phyloP scores from a whole-genome alignment of 2,797 vertebrate genomes.

The Aeoliscus strigatus region DNA sequence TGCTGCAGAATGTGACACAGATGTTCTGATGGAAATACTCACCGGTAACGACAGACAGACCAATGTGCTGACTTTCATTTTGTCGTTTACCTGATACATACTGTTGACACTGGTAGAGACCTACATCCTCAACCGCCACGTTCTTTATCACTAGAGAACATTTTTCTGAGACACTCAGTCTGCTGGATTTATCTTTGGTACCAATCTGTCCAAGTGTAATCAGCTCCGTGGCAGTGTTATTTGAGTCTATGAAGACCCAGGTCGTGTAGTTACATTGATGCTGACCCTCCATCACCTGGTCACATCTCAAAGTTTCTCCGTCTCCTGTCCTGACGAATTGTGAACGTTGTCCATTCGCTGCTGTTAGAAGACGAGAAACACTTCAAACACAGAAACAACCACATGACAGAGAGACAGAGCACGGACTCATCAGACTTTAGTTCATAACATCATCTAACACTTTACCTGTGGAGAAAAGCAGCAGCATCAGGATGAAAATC shows the following conservation, averaged over 20 bases:
- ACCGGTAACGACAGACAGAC: conserved; percentile 17
- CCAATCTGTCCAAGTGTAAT: background rate
- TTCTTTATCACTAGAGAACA: conserved; percentile 39
- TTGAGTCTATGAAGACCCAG: background rate
- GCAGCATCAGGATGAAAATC: too few relatives aligned
- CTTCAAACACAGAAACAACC: too few relatives aligned
- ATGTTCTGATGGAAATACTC: conserved; percentile 32
- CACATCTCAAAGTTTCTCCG: conserved; percentile 14
- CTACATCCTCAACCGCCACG: conserved; percentile 2
- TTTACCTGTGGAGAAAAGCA: too few relatives aligned
- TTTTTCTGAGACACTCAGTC: conserved; percentile 4
- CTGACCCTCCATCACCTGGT: background rate
- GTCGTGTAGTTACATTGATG: background rate
- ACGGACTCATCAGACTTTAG: too few relatives aligned
- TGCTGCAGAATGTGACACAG: background rate
- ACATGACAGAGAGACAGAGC: too few relatives aligned
- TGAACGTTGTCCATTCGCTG: background rate
- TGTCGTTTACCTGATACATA: background rate
- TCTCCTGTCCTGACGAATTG: background rate
- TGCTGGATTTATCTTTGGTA: background rate
- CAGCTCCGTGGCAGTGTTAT: accelerated
- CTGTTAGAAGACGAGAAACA: background rate
- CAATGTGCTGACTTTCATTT: too few relatives aligned
- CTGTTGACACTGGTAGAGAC: background rate
- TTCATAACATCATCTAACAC: too few relatives aligned